Evolutionary conservation across 2,113 vertebrate species (phyloP), one percentile per base, ranked within the genome.

Genomic region (Terrapene triunguis): DNA sequence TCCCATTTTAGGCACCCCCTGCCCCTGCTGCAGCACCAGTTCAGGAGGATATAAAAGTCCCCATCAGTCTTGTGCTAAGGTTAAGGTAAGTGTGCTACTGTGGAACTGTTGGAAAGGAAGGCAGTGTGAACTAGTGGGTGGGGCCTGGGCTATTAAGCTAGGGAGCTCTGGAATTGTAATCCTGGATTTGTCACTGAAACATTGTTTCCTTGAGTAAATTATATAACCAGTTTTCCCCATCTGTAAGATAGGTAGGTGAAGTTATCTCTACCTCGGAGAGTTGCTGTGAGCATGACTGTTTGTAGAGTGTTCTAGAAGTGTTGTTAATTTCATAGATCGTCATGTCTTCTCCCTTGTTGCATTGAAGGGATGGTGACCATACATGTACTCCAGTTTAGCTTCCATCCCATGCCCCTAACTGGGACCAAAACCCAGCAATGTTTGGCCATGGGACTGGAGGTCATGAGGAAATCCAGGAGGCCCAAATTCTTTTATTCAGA

Each of bases 11-110:
- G 99, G 98, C 88, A 94, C 94, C 94, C 50, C 89, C 97, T 96
- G 88, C 97, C 88, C 97, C 98, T 82, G 93, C 97, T 96, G 93
- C 95, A 95, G 96, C 87, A 57, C 96, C 95, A 51, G 97, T 97
- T 82, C 98, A 98, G 54, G 98, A 99, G 92, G 96, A 97, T 82
- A 95, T 92, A 0, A 98, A 98, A 91, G 95, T 99, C 88, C 99
- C 99, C 82, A 99, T 99, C 98, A 99, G 99, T 97, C 98, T 99
- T 87, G 99, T 99, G 59, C 98, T 99, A 97, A 98, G 99, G 98
- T 99, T 99, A 98, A 99, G 99, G 99, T 99, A 98, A 91, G 98
- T 96, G 35, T 21, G 35, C 47, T 76, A 8, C 32, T 78, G 3
- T 47, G 25, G 38, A 53, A 38, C 51, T 57, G 25, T 62, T 86